A percentile compares a stretch with the other conserved stretches of the same genome.
phyloP scores from a whole-genome alignment of 2,888 invertebrate genomes.

The Melieria omissa region DNA sequence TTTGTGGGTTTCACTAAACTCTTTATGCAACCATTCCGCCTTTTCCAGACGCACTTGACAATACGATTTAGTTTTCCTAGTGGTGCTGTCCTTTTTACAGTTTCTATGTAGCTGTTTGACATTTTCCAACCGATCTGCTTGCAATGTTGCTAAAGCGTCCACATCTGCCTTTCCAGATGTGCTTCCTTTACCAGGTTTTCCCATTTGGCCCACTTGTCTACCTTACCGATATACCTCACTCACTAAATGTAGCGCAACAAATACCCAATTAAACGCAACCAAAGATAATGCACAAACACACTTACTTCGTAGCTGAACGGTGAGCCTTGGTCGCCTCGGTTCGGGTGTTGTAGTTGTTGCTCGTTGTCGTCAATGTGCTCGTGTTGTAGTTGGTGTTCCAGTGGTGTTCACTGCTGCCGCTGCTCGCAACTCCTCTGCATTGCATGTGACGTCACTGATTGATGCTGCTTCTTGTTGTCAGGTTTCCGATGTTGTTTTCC shows the following conservation, averaged over 20 bases:
- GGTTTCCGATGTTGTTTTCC: no score
- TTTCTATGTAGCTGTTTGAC: constrained; percentile 3
- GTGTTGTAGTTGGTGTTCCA: neutral
- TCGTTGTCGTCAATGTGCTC: neutral
- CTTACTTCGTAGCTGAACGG: no score
- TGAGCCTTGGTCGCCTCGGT: no score
- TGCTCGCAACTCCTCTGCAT: no score
- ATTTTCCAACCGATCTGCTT: constrained; percentile 1
- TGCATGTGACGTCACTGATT: no score
- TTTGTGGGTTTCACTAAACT: constrained; percentile 14
- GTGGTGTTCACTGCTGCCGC: neutral
- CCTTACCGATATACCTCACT: neutral
- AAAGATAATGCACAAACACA: no score
- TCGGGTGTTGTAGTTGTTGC: neutral
- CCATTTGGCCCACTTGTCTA: neutral
- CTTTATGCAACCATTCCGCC: neutral
- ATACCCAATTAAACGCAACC: neutral
- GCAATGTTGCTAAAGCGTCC: constrained; percentile 1
- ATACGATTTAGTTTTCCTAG: no score
- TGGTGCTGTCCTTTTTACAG: constrained; percentile 8
- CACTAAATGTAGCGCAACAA: constrained; percentile 1
- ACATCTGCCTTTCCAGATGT: neutral
- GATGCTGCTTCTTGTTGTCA: no score
- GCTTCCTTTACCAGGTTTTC: neutral
- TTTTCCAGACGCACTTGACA: constrained; percentile 13